These are phyloP conservation scores for Hydropsyche tenuis DNA, from an alignment of 1,140 invertebrate genomes.

Conservation along the genomic window DNA sequence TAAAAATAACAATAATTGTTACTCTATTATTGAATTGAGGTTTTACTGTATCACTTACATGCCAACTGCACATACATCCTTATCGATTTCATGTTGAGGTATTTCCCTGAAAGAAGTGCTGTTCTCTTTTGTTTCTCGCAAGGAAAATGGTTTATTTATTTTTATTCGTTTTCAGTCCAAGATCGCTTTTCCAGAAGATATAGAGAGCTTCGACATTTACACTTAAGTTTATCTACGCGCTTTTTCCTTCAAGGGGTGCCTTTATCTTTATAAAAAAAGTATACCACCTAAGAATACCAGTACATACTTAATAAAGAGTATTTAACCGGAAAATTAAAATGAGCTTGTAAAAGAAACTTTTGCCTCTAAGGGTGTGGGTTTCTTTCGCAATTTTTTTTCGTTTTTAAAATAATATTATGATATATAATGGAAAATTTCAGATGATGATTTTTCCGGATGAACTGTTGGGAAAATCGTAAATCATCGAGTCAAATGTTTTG, in stretches of 20 bases:
- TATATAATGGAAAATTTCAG: neutral
- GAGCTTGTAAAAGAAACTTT: neutral
- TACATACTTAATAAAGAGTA: slow-evolving; percentile 1
- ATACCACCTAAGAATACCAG: neutral
- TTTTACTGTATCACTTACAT: too few relatives aligned
- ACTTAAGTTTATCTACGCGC: neutral
- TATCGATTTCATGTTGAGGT: too few relatives aligned
- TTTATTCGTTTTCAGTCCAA: too few relatives aligned
- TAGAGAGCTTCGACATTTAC: neutral
- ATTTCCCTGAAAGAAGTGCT: too few relatives aligned
- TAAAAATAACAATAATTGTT: too few relatives aligned
- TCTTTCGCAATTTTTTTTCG: neutral
- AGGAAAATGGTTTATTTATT: too few relatives aligned
- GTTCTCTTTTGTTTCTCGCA: too few relatives aligned
- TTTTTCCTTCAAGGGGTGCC: neutral
- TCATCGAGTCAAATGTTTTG: too few relatives aligned
- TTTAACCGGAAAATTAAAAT: slow-evolving; percentile 14
- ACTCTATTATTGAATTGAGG: too few relatives aligned
- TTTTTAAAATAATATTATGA: neutral
- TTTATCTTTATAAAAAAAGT: neutral
- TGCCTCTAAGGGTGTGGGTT: neutral
- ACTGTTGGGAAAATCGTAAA: too few relatives aligned
- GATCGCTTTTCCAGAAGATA: too few relatives aligned
- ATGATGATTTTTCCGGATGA: neutral
- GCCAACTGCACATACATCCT: too few relatives aligned